These are phyloP conservation scores for Xestia rhomboidea DNA, from an alignment of 2,888 invertebrate genomes.

Conservation along the genomic window DNA sequence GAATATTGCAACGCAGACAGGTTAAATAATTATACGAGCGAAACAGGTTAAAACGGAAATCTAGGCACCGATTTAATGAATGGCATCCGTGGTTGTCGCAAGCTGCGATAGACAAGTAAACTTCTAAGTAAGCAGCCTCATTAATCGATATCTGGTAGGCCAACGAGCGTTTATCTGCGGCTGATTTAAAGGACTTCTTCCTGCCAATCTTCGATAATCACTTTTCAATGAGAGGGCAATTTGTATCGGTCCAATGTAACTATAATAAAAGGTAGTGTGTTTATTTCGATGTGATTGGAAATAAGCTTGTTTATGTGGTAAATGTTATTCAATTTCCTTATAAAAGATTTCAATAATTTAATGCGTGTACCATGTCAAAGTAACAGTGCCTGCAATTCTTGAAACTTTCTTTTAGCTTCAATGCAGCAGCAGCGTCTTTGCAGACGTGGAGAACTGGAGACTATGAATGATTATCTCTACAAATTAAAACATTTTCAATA, in stretches of 20 bases:
- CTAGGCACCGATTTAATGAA: constrained; percentile 86
- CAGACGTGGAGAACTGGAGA: not conserved
- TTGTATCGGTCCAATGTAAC: constrained; percentile 54
- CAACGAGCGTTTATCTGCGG: constrained; percentile 59
- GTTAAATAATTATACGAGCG: constrained; percentile 73
- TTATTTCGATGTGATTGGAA: constrained; percentile 28
- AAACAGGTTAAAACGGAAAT: constrained; percentile 88
- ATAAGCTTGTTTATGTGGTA: constrained; percentile 24
- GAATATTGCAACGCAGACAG: constrained; percentile 69
- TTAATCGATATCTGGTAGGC: constrained; percentile 71
- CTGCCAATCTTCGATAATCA: constrained; percentile 57
- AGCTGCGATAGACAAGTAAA: constrained; percentile 71
- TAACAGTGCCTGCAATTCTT: not conserved
- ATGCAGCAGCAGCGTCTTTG: not conserved
- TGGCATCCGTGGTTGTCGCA: constrained; percentile 83
- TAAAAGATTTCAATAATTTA: not conserved
- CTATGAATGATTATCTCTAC: not conserved
- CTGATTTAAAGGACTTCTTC: constrained; percentile 66
- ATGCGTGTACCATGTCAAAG: not conserved
- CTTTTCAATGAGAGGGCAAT: constrained; percentile 55
- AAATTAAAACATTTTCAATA: not conserved
- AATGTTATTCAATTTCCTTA: not conserved
- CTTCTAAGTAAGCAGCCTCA: constrained; percentile 72
- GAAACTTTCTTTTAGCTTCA: constrained; percentile 8
- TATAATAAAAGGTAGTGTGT: constrained; percentile 41